Conservation (phyloP, 2,113 vertebrate species). For the Castor canadensis region DNA sequence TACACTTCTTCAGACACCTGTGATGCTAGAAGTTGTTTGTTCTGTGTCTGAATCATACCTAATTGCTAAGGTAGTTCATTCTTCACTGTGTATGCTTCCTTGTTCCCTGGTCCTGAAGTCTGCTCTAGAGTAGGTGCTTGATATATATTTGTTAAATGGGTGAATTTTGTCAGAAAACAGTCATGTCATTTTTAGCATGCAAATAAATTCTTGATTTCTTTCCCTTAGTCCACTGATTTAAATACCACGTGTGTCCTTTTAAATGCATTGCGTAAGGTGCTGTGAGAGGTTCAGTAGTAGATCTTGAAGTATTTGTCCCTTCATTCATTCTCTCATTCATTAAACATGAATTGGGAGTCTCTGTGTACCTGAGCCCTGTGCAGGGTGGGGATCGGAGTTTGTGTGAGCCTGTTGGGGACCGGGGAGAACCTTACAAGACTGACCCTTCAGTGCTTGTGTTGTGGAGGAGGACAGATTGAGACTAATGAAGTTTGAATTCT, state of each 20-base stretch:
- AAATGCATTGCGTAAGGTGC: neutral
- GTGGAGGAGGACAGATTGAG: neutral
- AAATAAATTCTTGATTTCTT: slow-evolving; percentile 81
- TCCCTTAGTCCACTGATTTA: neutral
- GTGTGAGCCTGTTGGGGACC: neutral
- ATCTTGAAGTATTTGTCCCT: neutral
- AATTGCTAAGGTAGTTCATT: neutral
- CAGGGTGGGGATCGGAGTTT: neutral
- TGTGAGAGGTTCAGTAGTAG: neutral
- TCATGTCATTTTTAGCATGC: slow-evolving; percentile 50
- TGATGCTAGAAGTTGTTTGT: neutral
- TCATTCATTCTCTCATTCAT: neutral
- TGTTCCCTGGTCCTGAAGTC: neutral
- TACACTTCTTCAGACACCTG: neutral
- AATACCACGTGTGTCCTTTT: neutral
- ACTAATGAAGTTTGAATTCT: neutral
- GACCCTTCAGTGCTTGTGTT: neutral
- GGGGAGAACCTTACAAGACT: neutral
- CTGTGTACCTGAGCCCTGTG: neutral
- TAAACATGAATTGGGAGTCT: accelerated
- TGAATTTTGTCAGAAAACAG: slow-evolving; percentile 52
- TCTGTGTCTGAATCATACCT: neutral
- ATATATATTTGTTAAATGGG: neutral
- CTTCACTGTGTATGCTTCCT: neutral
- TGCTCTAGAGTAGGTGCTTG: neutral